Evolutionary conservation across 2,113 vertebrate genomes (phyloP), one percentile per base, ranked within the genome.

Genomic region (Protomyctophum bolini): DNA sequence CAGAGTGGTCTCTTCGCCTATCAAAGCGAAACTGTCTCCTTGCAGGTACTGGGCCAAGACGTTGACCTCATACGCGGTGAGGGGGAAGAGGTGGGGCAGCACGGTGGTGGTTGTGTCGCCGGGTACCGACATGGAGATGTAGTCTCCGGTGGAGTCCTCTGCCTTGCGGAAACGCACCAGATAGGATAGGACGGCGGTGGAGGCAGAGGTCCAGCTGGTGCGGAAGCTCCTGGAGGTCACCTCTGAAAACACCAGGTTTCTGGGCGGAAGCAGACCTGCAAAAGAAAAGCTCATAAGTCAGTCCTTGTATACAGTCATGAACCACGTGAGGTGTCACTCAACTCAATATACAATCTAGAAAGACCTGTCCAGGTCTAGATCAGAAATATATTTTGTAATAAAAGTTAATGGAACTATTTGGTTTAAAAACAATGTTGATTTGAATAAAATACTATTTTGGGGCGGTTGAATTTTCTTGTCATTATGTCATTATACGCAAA

Each of bases 191-290:
- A 96, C 94, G 2, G 87, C 84, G n/a, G 91, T 63, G 54, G 88
- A 67, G 41, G 95, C 94, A 21, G 95, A 87, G 55, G 83, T 90
- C 98, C 98, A 99, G 58, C 89, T 94, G 28, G 94, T 85, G 82
- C 94, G 95, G 92, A 99, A 98, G 91, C 97, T 98, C 76, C 94
- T 86, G 61, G 97, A 96, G n/a, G 96, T 97, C 66, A 96, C 87
- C 65, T 99, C 93, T 10, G 97, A 97, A 87, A 98, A 98, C 2
- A 52, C 11, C 83, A 99, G 89, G 69, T 96, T 86, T 10, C 41
- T 94, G 68, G 96, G 96, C 84, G 97, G 87, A 62, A 95, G 61
- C 1, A 98, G 94, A 87, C 92, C 97, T 99, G 85, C 54, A 41
- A 83, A 77, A 63, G 58, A 52, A 6, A 79, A 71, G 6, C 63